Base-by-base conservation (phyloP, 2,888 invertebrate genomes). In the Lasius platythorax region DNA sequence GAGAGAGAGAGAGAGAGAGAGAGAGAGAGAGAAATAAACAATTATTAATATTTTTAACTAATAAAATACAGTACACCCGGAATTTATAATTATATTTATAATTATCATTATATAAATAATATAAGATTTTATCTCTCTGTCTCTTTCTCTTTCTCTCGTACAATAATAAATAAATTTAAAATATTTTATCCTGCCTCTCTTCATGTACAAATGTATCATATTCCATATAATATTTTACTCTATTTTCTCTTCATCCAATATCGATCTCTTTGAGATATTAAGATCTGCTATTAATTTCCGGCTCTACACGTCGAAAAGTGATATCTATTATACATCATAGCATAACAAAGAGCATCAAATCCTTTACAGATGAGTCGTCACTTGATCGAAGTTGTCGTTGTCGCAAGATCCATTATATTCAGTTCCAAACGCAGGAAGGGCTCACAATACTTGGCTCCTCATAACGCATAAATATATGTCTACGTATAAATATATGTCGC, bases 331-430 rank as follows among this genome's bases (percentile, higher is more conserved):
- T 43, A 46, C 18, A 46, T 61, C 23, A 46, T 5, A 23, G 30
- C 5, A 6, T 50, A 46, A 46, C n/a, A 33, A 23, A 33, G 33
- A 58, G 46, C 9, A 11, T 61, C 23, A 37, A 68, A 46, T 30
- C 9, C 40, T 67, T 56, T 30, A 56, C 67, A 56, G 56, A n/a
- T 23, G 43, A 58, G 67, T 78, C 43, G n/a, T 67, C 28, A 33
- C 12, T 30, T 37, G 76, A 76, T 53, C 50, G 28, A 53, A 40
- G 68, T 30, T 67, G 68, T 43, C 46, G 5, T 53, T 67, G 76
- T 66, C 28, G 53, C 11, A 56, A 63, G 70, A 61, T 37, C 12
- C 46, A 70, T 79, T 79, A 79, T 79, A 46, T 79, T 79, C 23
- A 79, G 18, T 28, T 46, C n/a, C 46, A 46, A 46, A 70, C 79